Conservation (phyloP, 1,140 invertebrate species). For the Drosophila orosa region DNA sequence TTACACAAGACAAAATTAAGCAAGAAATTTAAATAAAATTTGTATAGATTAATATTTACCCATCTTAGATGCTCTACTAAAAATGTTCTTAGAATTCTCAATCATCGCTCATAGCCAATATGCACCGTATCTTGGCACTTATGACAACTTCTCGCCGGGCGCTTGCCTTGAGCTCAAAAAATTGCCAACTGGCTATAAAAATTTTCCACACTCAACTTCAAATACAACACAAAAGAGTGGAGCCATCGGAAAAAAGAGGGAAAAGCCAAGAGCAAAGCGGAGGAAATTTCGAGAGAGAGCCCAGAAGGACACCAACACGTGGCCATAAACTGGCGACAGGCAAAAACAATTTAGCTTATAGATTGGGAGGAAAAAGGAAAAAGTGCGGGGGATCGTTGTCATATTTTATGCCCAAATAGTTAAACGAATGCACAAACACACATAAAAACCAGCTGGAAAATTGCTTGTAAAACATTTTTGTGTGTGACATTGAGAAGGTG, state of each 20-base stretch:
- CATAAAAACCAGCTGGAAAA: constrained; percentile 80
- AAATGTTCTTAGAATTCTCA: too few species aligned
- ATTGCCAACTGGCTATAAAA: constrained; percentile 49
- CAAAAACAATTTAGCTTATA: constrained; percentile 63
- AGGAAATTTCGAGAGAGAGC: constrained; percentile 13
- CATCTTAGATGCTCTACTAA: too few species aligned
- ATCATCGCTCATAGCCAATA: constrained; percentile 12
- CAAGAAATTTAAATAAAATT: not conserved
- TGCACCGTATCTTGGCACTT: constrained; percentile 46
- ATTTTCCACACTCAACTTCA: constrained; percentile 40
- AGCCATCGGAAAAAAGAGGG: not conserved
- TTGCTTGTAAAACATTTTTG: constrained; percentile 83
- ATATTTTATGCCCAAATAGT: constrained; percentile 78
- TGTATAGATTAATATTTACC: not conserved
- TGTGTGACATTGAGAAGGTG: constrained; percentile 51
- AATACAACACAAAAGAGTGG: constrained; percentile 11
- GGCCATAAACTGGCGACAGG: constrained; percentile 71
- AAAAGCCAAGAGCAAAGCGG: not conserved
- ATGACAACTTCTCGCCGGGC: constrained; percentile 43
- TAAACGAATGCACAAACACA: constrained; percentile 77
- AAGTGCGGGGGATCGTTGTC: constrained; percentile 38
- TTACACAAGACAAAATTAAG: too few species aligned
- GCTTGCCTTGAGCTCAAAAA: constrained; percentile 33
- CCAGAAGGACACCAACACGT: constrained; percentile 78
- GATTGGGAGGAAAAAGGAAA: constrained; percentile 21